Conservation (phyloP, 2,797 vertebrate genomes). For the Sebastes vulpes region DNA sequence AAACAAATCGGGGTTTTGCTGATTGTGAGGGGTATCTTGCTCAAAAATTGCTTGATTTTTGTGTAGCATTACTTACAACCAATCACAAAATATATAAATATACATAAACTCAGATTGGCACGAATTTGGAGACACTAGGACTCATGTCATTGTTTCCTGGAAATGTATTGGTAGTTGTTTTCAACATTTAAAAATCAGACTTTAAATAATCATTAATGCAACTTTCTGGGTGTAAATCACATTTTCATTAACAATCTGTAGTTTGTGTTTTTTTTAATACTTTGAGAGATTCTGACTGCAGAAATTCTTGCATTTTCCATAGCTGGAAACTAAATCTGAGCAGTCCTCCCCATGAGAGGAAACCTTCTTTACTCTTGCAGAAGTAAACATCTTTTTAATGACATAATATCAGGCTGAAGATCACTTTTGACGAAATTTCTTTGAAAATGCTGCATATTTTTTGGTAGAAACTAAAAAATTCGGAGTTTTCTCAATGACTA, state of each 20-base stretch:
- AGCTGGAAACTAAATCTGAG: not conserved
- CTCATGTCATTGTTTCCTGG: not conserved
- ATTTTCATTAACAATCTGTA: not conserved
- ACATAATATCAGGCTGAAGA: not conserved
- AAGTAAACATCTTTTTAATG: not conserved
- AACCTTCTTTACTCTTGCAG: not conserved
- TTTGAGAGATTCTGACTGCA: not conserved
- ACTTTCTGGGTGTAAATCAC: not conserved
- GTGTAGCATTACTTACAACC: too few species aligned
- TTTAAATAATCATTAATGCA: not conserved
- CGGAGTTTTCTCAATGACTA: not conserved
- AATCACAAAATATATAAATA: not conserved
- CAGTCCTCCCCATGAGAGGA: not conserved
- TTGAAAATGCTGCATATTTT: not conserved
- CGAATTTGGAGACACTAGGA: not conserved
- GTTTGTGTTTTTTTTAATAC: not conserved
- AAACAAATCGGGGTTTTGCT: too few species aligned
- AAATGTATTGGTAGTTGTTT: not conserved
- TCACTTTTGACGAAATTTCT: not conserved
- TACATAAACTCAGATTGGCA: not conserved
- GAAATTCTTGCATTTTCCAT: not conserved
- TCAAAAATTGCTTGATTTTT: too few species aligned
- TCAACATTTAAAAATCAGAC: not conserved
- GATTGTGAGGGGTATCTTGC: too few species aligned
- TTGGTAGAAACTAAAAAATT: not conserved